Conservation (phyloP, 2,797 vertebrate genomes). For the Petrocephalus sullivani region DNA sequence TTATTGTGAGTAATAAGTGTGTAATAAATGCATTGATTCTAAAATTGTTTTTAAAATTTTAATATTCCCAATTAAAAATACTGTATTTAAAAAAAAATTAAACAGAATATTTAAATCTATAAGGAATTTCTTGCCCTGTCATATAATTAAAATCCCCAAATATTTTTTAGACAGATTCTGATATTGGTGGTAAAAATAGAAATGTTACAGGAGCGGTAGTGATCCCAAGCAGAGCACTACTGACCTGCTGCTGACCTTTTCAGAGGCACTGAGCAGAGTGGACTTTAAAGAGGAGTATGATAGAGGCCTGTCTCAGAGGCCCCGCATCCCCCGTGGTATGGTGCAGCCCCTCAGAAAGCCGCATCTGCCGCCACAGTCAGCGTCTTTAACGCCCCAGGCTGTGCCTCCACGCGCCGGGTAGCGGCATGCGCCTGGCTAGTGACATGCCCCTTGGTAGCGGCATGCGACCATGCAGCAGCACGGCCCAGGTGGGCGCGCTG, state of each 20-base stretch:
- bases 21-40: not conserved
- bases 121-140: not conserved
- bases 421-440: too few relatives aligned
- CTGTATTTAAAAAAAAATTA: not conserved
- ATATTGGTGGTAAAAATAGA: constrained; percentile 3
- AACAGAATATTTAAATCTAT: not conserved
- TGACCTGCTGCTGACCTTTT: not conserved
- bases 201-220: not conserved
- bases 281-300: not conserved
- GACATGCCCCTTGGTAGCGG: too few relatives aligned
- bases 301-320: not conserved
- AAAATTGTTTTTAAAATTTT: not conserved
- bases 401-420: constrained; percentile 35
- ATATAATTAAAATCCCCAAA: not conserved
- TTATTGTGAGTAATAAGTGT: constrained; percentile 1
- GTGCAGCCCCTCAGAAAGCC: not conserved
- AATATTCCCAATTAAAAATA: constrained; percentile 8
- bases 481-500: constrained; percentile 9
- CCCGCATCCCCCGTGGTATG: not conserved
- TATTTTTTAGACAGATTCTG: not conserved
- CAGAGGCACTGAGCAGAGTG: not conserved
- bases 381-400: constrained; percentile 23
- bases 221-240: not conserved
- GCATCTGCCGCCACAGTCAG: not conserved
- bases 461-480: not conserved